Base-by-base conservation (phyloP, 2,888 invertebrate species). In the Sisyra terminalis region DNA sequence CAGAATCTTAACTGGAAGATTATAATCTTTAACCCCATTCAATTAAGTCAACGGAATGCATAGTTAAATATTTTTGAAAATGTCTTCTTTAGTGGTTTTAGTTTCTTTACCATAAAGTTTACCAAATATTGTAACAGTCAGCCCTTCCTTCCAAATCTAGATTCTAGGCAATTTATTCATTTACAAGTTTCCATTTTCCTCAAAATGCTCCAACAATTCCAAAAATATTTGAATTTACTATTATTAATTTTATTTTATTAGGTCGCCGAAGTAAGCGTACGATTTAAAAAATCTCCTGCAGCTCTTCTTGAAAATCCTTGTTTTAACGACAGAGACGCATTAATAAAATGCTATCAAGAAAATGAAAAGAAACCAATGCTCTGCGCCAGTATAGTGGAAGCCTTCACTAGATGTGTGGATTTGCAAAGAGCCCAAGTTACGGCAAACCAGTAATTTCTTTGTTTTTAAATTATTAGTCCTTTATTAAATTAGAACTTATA, bases 391-490 rank as follows among this genome's bases (percentile, higher is more conserved):
- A 64, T 73, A 52, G 75, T 77, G 1, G 61, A 70, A 52, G 68
- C 68, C 46, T 77, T 77, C 56, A 66, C 69, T 40, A 65, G 68
- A 49, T 77, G 77, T 52, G 74, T 77, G 11, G 72, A 71, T 54
- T 55, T 63, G 50, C 66, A 69, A 50, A 67, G 74, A 44, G 59
- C 67, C n/a, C 55, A 56, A 6, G 52, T 64, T 42, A 58, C 67
- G 46, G 58, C 57, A 15, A 46, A 47, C 32, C 37, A 45, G 41
- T 45, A 44, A 44, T 48, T 45, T 39, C 29, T 15, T 40, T 15
- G 13, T 10, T n/a, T 18, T 44, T 17, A n/a, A 34, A 34, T 34
- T 24, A 34, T 14, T 14, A 34, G 34, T 34, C 8, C 8, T 11
- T 2, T 34, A n/a, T 34, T 13, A 34, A 34, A 34, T 34, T 34